phyloP scores from a whole-genome alignment of 2,797 vertebrate species.

The Erethizon dorsatum region DNA sequence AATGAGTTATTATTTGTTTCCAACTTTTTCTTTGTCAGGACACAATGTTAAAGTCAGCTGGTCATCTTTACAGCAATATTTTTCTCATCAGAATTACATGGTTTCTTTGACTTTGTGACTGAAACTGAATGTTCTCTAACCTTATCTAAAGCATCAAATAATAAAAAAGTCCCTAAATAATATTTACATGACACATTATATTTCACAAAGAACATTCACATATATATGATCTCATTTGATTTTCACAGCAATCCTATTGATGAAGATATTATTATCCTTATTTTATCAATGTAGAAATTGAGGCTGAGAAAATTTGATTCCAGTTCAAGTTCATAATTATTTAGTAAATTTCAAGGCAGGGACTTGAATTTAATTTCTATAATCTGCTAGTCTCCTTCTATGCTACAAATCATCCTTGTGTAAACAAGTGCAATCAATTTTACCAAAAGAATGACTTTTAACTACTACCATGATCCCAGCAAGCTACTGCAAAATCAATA shows the following conservation, averaged over 20 bases:
- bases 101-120: background rate
- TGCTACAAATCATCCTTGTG: constrained; percentile 45
- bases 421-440: constrained; percentile 67
- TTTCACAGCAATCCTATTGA: constrained; percentile 4
- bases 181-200: background rate
- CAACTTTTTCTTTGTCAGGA: constrained; percentile 47
- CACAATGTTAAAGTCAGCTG: constrained; percentile 39
- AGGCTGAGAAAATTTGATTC: constrained; percentile 14
- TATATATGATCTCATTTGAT: constrained; percentile 31
- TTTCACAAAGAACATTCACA: constrained; percentile 19
- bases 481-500: constrained; percentile 75
- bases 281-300: constrained; percentile 44
- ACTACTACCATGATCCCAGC: constrained; percentile 35
- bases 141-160: constrained; percentile 60
- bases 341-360: constrained; percentile 51
- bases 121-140: constrained; percentile 47
- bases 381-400: constrained; percentile 29
- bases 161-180: constrained; percentile 32
- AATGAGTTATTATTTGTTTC: constrained; percentile 59
- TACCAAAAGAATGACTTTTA: constrained; percentile 73
- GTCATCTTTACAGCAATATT: background rate
- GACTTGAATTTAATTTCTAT: constrained; percentile 43
- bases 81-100: background rate
- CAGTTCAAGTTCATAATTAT: constrained; percentile 46
- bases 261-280: constrained; percentile 18